Conservation (phyloP, 2,888 invertebrate species). For the Megamerina dolium region DNA sequence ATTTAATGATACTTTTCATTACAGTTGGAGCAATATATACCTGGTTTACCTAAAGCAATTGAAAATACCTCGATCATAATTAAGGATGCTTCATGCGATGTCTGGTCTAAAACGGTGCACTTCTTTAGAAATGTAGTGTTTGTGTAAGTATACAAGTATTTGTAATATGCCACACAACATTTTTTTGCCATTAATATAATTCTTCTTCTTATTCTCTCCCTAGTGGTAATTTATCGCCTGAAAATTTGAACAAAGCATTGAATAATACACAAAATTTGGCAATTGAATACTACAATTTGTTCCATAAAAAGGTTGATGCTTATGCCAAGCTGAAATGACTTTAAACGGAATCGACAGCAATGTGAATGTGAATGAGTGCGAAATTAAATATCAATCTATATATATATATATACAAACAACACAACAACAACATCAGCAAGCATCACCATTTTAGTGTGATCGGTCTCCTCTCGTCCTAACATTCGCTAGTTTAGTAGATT, state of each 20-base stretch:
- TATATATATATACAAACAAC: constrained; percentile 2
- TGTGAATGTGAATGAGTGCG: too few species aligned
- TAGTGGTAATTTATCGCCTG: constrained; percentile 72
- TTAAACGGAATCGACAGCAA: too few species aligned
- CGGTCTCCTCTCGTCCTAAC: too few species aligned
- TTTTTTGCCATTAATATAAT: constrained; percentile 1
- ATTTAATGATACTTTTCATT: too few species aligned
- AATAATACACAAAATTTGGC: constrained; percentile 65
- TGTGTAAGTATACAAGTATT: constrained; percentile 58
- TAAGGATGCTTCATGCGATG: constrained; percentile 51
- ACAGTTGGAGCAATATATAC: constrained; percentile 65
- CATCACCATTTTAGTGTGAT: not conserved
- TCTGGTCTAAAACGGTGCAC: constrained; percentile 53
- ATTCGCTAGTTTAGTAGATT: too few species aligned
- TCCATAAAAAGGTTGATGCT: constrained; percentile 71
- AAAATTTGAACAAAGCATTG: constrained; percentile 65
- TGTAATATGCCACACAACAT: not conserved
- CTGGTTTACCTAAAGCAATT: constrained; percentile 62
- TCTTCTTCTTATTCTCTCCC: not conserved
- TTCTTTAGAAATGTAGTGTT: constrained; percentile 71
- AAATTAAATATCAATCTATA: too few species aligned
- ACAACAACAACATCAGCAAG: constrained; percentile 1
- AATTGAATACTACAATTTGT: constrained; percentile 65
- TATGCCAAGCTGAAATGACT: constrained; percentile 66
- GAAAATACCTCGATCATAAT: constrained; percentile 52